phyloP scores from a whole-genome alignment of 1,140 invertebrate genomes.

The Diabrotica virgifera region DNA sequence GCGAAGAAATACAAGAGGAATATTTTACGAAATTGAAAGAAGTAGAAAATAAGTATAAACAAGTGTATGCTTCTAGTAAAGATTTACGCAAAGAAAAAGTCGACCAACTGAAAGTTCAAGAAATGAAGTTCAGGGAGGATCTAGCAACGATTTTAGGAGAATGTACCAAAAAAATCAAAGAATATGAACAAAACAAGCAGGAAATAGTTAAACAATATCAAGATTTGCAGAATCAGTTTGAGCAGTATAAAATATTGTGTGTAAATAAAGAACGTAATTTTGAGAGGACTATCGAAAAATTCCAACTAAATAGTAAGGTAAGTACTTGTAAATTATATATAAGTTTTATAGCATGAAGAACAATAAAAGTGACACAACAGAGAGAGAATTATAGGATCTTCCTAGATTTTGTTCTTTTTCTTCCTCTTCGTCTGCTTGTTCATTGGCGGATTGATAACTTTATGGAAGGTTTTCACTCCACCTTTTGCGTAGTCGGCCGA shows the following conservation, averaged over 20 bases:
- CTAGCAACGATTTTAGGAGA: slow-evolving; percentile 26
- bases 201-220: slow-evolving; percentile 20
- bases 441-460: too few relatives aligned
- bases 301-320: slow-evolving; percentile 26
- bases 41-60: slow-evolving; percentile 28
- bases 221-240: slow-evolving; percentile 13
- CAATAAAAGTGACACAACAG: neutral
- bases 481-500: too few relatives aligned
- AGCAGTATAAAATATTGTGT: slow-evolving; percentile 18
- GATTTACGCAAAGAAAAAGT: slow-evolving; percentile 28
- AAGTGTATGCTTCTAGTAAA: slow-evolving; percentile 21
- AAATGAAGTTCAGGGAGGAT: slow-evolving; percentile 27
- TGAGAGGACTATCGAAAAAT: slow-evolving; percentile 16
- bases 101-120: slow-evolving; percentile 25
- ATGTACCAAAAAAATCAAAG: slow-evolving; percentile 24
- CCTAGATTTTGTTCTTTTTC: too few relatives aligned
- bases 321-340: neutral
- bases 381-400: too few relatives aligned
- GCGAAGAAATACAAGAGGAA: slow-evolving; percentile 31
- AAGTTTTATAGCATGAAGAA: neutral
- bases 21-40: slow-evolving; percentile 28
- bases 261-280: slow-evolving; percentile 21
- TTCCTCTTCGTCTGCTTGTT: too few relatives aligned
- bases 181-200: slow-evolving; percentile 22
- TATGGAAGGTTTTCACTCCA: too few relatives aligned